These are phyloP conservation scores for Crioceris asparagi DNA, from an alignment of 2,888 invertebrate genomes.

Conservation along the genomic window DNA sequence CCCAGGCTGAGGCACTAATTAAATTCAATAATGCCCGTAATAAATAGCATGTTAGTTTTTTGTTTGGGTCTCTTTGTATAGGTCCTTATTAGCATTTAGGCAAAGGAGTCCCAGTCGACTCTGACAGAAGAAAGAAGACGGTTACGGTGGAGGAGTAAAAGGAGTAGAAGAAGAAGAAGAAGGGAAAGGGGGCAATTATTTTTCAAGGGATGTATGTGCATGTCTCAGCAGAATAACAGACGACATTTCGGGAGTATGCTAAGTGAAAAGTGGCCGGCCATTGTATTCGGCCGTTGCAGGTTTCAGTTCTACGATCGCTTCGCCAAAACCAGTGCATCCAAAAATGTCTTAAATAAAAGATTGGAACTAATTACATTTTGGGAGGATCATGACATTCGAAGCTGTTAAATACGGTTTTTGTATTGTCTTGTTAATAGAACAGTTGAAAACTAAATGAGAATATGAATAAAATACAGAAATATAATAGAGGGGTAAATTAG, in stretches of 20 bases:
- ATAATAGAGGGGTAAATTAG: too few species aligned
- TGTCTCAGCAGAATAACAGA: conserved; percentile 19
- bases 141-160: too few species aligned
- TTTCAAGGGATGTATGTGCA: conserved; percentile 26
- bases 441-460: too few species aligned
- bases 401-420: too few species aligned
- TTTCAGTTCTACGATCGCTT: too few species aligned
- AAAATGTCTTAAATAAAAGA: too few species aligned
- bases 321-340: conserved; percentile 17
- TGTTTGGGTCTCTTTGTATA: conserved; percentile 13
- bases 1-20: conserved; percentile 16
- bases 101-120: conserved; percentile 23
- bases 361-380: too few species aligned
- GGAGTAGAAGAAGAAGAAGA: too few species aligned
- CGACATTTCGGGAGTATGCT: conserved; percentile 36
- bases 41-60: conserved; percentile 22
- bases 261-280: conserved; percentile 35
- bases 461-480: too few species aligned
- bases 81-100: conserved; percentile 33
- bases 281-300: conserved; percentile 37
- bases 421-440: too few species aligned
- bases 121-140: conserved; percentile 19
- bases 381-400: too few species aligned
- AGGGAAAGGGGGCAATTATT: conserved; percentile 32
- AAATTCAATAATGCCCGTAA: conserved; percentile 21